A percentile compares a stretch with the other conserved stretches of the same genome.
These are phyloP conservation scores for Tachysurus fulvidraco DNA, from an alignment of 2,113 vertebrate genomes.

Conservation along the genomic window DNA sequence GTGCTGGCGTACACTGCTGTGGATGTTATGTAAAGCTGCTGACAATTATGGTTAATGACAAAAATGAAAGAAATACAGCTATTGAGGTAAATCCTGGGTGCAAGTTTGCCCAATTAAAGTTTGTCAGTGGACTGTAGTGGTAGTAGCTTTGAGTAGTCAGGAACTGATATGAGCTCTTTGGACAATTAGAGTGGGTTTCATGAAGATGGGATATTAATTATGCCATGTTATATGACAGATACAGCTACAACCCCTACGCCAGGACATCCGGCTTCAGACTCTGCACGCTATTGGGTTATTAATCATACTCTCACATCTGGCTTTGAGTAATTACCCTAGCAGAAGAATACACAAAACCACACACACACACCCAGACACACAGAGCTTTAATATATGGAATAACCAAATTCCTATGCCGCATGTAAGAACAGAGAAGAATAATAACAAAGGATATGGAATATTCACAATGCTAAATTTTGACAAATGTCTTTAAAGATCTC, in stretches of 20 bases:
- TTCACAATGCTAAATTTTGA: conserved; percentile 12
- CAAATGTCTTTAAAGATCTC: conserved; percentile 19
- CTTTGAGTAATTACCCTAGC: conserved; percentile 70
- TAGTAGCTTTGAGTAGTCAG: background rate
- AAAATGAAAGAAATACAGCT: background rate
- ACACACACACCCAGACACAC: conserved; percentile 24
- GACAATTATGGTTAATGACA: background rate
- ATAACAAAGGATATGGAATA: conserved; percentile 13
- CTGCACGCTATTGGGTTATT: conserved; percentile 70
- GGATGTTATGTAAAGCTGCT: background rate
- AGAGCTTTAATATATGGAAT: background rate
- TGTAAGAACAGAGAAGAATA: background rate
- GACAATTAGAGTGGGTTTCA: background rate
- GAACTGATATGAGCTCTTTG: conserved; percentile 11
- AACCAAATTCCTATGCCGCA: background rate
- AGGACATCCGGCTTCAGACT: conserved; percentile 63
- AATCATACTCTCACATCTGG: conserved; percentile 71
- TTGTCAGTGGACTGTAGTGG: background rate
- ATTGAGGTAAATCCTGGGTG: background rate
- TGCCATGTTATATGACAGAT: conserved; percentile 27
- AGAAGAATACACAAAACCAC: conserved; percentile 7
- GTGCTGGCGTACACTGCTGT: background rate
- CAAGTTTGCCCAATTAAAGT: background rate
- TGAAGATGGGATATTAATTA: conserved; percentile 35
- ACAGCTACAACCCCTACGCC: conserved; percentile 34